Evolutionary conservation across 2,888 invertebrate species (phyloP), one percentile per base, ranked within the genome.

Genomic region (Syritta pipiens): DNA sequence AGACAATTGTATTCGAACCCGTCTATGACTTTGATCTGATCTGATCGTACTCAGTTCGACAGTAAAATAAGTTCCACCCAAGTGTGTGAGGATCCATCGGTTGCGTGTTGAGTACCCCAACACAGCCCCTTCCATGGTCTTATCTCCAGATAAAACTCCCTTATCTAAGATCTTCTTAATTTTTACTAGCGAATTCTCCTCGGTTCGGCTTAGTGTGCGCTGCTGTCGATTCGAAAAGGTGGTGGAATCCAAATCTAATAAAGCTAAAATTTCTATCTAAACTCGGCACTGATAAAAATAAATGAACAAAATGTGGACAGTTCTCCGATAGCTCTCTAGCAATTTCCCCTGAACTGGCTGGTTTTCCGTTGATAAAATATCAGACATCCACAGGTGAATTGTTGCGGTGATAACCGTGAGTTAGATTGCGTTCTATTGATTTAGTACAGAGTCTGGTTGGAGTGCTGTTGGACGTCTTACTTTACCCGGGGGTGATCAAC

Each of bases 81-180:
- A n/a, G n/a, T n/a, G n/a, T n/a, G n/a, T n/a, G n/a, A n/a, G n/a
- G n/a, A n/a, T n/a, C n/a, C n/a, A 22, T 7, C 7, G 55, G 3
- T 2, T 20, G 14, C 14, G 20, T 6, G 26, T 26, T 30, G 7
- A 1, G 30, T n/a, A n/a, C n/a, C n/a, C n/a, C n/a, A n/a, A n/a
- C n/a, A n/a, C n/a, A n/a, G n/a, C n/a, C n/a, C n/a, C n/a, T n/a
- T n/a, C n/a, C n/a, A n/a, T n/a, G 17, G 12, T 1, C 40, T 63
- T 63, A 72, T 63, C 72, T 9, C 12, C 10, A 57, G 63, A 72
- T 72, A 72, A 57, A 63, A 17, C 12, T 20, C 32, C 57, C 49
- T 57, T 72, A 72, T 72, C 72, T 62, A n/a, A 19, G 9, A 57
- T 35, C 19, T 35, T 42, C 35, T 51, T 19, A n/a, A 7, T 3